A percentile compares a stretch with the other conserved stretches of the same genome.
These are phyloP conservation scores for Dinocampus coccinellae DNA, from an alignment of 2,888 invertebrate genomes.

Conservation along the genomic window DNA sequence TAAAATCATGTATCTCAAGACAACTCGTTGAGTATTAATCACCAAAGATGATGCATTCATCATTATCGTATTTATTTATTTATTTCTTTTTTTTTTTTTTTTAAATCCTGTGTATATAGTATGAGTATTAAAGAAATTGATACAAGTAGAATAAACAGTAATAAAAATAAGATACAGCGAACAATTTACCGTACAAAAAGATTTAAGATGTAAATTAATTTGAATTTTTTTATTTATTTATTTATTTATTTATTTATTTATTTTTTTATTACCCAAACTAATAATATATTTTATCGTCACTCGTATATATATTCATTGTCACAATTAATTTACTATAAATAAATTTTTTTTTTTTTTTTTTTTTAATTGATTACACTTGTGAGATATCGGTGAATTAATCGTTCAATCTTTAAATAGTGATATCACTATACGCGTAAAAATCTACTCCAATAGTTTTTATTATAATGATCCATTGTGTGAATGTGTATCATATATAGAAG, in stretches of 20 bases:
- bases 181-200: neutral
- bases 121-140: too few species aligned
- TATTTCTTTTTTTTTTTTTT: too few species aligned
- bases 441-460: neutral
- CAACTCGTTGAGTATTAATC: neutral
- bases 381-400: neutral
- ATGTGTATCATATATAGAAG: neutral
- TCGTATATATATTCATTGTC: neutral
- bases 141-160: neutral
- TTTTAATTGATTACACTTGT: neutral
- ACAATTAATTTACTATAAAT: neutral
- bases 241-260: too few species aligned
- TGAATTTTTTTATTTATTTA: neutral
- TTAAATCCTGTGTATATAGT: too few species aligned
- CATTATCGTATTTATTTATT: neutral
- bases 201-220: neutral
- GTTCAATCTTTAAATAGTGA: neutral
- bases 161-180: neutral
- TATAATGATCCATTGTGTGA: neutral
- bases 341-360: neutral
- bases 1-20: slow-evolving; percentile 14
- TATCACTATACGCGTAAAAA: neutral
- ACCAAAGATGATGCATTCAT: neutral
- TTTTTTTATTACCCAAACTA: neutral
- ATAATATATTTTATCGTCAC: neutral